Evolutionary conservation across 2,888 invertebrate genomes (phyloP).

Genomic region (Stenolophus ochropezus): DNA sequence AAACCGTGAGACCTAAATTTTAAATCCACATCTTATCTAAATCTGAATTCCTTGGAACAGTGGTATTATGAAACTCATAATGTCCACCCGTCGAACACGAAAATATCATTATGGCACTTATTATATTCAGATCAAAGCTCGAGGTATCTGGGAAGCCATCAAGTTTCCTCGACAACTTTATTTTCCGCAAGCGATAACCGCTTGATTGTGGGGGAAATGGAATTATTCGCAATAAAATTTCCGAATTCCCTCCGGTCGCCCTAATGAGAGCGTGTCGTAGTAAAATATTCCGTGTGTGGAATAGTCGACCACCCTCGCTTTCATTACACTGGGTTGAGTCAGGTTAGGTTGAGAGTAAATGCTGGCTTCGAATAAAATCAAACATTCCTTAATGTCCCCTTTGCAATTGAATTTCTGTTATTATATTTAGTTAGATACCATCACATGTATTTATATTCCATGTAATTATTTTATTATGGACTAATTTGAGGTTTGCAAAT

Average conservation of each 20-base stretch:
- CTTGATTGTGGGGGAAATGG: conserved; percentile 46
- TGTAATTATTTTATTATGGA: too few species aligned
- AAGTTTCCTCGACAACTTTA: conserved; percentile 46
- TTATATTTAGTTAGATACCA: neutral
- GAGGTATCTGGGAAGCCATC: conserved; percentile 28
- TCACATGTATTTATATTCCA: neutral
- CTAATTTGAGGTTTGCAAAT: too few species aligned
- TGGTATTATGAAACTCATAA: neutral
- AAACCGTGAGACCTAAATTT: conserved; percentile 2
- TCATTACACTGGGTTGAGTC: conserved; percentile 49
- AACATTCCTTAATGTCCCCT: neutral
- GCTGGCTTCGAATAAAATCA: neutral
- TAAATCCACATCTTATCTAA: conserved; percentile 21
- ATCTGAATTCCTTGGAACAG: neutral
- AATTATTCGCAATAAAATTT: conserved; percentile 55
- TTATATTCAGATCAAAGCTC: conserved; percentile 35
- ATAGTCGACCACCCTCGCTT: neutral
- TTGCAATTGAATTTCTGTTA: neutral
- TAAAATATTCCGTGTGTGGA: conserved; percentile 36
- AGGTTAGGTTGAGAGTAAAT: conserved; percentile 49
- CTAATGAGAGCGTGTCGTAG: conserved; percentile 39
- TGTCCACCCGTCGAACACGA: conserved; percentile 31
- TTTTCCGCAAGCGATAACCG: conserved; percentile 45
- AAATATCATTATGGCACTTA: conserved; percentile 35
- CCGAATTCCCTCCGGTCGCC: conserved; percentile 38